Evolutionary conservation across 2,888 invertebrate genomes (phyloP).

Genomic region (Drosophila mettleri): DNA sequence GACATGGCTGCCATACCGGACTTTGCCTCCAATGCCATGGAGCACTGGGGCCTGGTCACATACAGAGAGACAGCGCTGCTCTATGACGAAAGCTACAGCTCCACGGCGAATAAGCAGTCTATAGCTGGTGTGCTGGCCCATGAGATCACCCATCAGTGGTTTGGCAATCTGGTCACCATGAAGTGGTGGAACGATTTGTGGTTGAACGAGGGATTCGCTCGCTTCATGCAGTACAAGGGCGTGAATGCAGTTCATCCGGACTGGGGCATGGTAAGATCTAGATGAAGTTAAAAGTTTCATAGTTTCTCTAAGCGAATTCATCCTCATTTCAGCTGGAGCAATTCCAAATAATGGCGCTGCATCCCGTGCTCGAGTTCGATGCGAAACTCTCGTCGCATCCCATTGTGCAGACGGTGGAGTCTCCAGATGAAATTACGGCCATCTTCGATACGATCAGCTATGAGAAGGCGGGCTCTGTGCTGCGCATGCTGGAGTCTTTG

Average conservation of each 20-base stretch:
- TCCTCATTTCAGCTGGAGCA: constrained; percentile 88
- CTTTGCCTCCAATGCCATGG: constrained; percentile 91
- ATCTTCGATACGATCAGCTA: constrained; percentile 96
- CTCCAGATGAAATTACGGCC: constrained; percentile 95
- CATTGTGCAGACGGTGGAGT: constrained; percentile 92
- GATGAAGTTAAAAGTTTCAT: constrained; percentile 84
- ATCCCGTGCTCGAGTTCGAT: constrained; percentile 90
- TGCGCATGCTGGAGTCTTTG: constrained; percentile 94
- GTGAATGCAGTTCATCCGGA: constrained; percentile 89
- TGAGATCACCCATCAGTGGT: constrained; percentile 98
- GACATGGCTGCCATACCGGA: constrained; percentile 84
- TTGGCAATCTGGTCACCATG: constrained; percentile 95
- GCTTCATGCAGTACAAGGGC: constrained; percentile 93
- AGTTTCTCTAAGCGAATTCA: no score
- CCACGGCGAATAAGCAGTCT: constrained; percentile 90
- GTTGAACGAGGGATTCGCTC: constrained; percentile 97
- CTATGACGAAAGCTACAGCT: constrained; percentile 90
- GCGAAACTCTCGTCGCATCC: constrained; percentile 94
- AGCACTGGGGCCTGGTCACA: constrained; percentile 97
- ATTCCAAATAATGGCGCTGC: constrained; percentile 89
- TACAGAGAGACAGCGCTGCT: constrained; percentile 94
- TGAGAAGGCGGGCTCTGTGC: constrained; percentile 93
- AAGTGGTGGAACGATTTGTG: constrained; percentile 96
- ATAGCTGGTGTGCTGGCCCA: constrained; percentile 94
- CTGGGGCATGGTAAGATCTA: constrained; percentile 91